Conservation (phyloP, 2,888 invertebrate genomes). For the Eilema griseolum region DNA sequence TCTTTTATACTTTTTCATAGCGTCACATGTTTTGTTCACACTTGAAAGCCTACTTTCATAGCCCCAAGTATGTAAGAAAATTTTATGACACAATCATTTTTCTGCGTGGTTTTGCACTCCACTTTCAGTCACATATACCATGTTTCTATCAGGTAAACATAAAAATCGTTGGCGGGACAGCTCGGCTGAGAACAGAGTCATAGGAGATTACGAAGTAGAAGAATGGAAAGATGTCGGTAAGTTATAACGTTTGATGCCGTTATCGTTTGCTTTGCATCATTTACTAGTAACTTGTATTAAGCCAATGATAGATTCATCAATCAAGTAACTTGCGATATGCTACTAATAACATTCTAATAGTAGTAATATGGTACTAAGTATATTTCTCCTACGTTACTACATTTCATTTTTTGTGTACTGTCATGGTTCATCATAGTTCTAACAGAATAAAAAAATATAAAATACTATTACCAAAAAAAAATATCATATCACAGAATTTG, state of each 20-base stretch:
- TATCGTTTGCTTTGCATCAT: neutral
- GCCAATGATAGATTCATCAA: neutral
- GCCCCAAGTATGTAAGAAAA: constrained; percentile 66
- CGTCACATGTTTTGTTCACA: constrained; percentile 73
- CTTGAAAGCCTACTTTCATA: constrained; percentile 72
- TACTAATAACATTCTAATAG: neutral
- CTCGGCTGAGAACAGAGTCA: constrained; percentile 87
- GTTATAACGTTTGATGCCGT: constrained; percentile 52
- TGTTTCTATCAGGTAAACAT: constrained; percentile 82
- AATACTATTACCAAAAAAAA: too few relatives aligned
- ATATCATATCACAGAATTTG: neutral
- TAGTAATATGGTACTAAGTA: neutral
- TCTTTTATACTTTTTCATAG: constrained; percentile 73
- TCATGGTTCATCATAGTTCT: too few relatives aligned
- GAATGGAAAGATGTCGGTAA: constrained; percentile 91
- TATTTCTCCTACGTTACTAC: neutral
- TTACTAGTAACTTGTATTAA: neutral
- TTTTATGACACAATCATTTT: constrained; percentile 70
- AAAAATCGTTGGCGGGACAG: constrained; percentile 87
- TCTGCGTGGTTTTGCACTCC: constrained; percentile 58
- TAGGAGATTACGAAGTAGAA: constrained; percentile 91
- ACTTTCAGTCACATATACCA: constrained; percentile 56
- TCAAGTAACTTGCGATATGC: neutral
- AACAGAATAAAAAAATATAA: too few relatives aligned
- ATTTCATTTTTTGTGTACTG: too few relatives aligned